These are phyloP conservation scores for Drosophila funebris DNA, from an alignment of 1,140 invertebrate genomes.

Conservation along the genomic window DNA sequence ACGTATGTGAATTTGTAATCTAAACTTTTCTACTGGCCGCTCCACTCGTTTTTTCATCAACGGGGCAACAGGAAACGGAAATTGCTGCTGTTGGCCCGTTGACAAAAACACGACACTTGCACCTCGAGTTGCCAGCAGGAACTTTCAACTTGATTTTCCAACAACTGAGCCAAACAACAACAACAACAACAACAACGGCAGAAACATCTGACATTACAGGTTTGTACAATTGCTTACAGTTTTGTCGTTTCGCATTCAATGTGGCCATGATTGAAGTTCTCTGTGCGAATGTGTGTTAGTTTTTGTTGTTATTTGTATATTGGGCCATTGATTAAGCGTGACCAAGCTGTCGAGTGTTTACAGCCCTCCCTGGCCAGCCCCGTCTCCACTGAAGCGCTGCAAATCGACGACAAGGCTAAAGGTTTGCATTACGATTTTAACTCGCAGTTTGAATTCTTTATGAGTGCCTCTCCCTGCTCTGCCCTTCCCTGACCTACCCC, in stretches of 20 bases:
- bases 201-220: slow-evolving; percentile 55
- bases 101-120: slow-evolving; percentile 81
- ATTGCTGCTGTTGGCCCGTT: slow-evolving; percentile 80
- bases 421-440: slow-evolving; percentile 55
- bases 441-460: slow-evolving; percentile 64
- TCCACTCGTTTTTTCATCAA: slow-evolving; percentile 65
- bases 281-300: slow-evolving; percentile 16
- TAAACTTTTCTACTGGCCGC: slow-evolving; percentile 72
- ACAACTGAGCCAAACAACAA: slow-evolving; percentile 17
- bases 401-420: slow-evolving; percentile 30
- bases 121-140: slow-evolving; percentile 73
- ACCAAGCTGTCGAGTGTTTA: slow-evolving; percentile 39
- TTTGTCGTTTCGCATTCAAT: slow-evolving; percentile 62
- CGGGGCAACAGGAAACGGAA: slow-evolving; percentile 75
- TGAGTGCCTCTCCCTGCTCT: slow-evolving; percentile 39
- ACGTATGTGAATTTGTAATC: slow-evolving; percentile 82
- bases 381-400: background rate
- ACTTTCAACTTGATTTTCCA: slow-evolving; percentile 78
- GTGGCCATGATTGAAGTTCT: slow-evolving; percentile 62
- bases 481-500: background rate
- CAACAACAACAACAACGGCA: slow-evolving; percentile 17
- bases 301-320: slow-evolving; percentile 59
- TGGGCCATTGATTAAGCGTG: slow-evolving; percentile 78
- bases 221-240: slow-evolving; percentile 71
- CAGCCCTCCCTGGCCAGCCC: background rate